Evolutionary conservation across 2,797 vertebrate genomes (phyloP), one percentile per base, ranked within the genome.

Genomic region (Poecile montanus): DNA sequence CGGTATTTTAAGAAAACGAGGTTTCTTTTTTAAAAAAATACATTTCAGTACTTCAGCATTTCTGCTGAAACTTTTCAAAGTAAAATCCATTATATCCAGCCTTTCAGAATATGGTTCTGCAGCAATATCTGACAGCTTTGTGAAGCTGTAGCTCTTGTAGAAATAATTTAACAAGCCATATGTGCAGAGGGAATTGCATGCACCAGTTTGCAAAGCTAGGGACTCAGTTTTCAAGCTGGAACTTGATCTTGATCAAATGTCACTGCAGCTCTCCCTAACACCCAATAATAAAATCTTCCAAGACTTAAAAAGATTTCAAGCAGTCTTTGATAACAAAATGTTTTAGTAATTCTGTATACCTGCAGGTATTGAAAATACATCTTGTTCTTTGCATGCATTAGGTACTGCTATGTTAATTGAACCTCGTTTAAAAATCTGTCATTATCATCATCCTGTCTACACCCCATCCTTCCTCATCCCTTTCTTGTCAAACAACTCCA

Each of bases 161-260:
- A 81, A 91, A 60, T 84, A 42, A 21, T 81, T 94, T 85, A 66
- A 50, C 62, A 92, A 83, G 42, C 66, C 72, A 50, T 85, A 57
- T 57, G 75, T 85, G 71, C 72, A 66, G 38, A 88, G 38, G 65
- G 54, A 88, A 61, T 80, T 9, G 1, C 20, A 32, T 36, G 27
- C 47, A 85, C 75, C 18, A 22, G 61, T 82, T 87, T 91, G 34
- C 73, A 83, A 76, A 85, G 63, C 54, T 62, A 32, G 27, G 27
- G 18, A 50, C 62, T 91, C 51, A 25, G 54, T 90, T 94, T 95
- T 88, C 94, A 88, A 90, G 73, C 60, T 76, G 71, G 34, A 94
- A 73, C 58, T 81, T 91, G 68, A 91, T 84, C 63, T 79, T 88
- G 68, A 65, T 76, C 60, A 89, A 53, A 80, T 73, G 58, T 90